Percentiles rank a stretch among this genome's conserved stretches.
Conservation (phyloP, 2,113 vertebrate genomes). For the Pedetes capensis region DNA sequence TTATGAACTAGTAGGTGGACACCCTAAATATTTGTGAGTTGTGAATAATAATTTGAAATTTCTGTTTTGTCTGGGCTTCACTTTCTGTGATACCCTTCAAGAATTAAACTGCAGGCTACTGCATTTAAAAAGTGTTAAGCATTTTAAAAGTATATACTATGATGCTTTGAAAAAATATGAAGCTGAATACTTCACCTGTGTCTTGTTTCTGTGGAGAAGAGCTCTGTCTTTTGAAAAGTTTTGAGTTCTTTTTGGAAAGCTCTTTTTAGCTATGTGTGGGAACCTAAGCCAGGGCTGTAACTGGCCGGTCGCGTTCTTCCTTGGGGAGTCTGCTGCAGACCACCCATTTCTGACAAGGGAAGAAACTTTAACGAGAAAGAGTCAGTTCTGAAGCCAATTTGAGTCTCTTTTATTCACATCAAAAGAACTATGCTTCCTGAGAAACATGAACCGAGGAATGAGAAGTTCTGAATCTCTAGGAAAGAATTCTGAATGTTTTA, state of each 20-base stretch:
- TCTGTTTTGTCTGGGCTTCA: background rate
- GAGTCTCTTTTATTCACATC: slow-evolving; percentile 56
- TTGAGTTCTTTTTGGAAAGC: background rate
- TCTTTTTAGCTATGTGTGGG: background rate
- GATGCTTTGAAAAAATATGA: background rate
- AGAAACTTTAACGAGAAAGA: slow-evolving; percentile 40
- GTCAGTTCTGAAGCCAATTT: background rate
- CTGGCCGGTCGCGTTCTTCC: background rate
- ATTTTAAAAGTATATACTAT: background rate
- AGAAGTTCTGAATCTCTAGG: slow-evolving; percentile 46
- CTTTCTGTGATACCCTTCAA: background rate
- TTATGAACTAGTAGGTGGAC: background rate
- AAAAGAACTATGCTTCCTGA: slow-evolving; percentile 51
- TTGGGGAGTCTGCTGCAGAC: background rate
- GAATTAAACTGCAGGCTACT: background rate
- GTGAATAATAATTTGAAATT: background rate
- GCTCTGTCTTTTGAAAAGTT: background rate
- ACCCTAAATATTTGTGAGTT: background rate
- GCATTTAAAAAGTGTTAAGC: background rate
- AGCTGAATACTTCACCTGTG: background rate
- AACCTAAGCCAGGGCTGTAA: background rate
- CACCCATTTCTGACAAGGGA: slow-evolving; percentile 15
- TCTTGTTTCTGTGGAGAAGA: background rate
- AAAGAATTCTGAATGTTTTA: slow-evolving; percentile 59
- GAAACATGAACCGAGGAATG: slow-evolving; percentile 44